Base-by-base conservation (phyloP, 2,888 invertebrate species). In the Metallyticus violacea region DNA sequence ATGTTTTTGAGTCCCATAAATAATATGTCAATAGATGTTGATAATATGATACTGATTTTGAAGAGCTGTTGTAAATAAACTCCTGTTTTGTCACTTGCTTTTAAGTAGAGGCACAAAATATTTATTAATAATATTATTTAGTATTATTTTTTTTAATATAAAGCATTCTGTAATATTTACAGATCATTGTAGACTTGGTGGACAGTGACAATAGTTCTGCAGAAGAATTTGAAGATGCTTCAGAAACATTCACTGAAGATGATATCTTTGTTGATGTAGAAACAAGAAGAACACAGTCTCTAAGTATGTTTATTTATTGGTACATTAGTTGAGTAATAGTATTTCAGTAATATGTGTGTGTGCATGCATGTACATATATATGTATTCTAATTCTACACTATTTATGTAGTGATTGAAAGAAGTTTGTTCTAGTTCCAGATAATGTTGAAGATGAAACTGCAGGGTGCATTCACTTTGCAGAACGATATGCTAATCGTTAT, bases 191-290 rank as follows among this genome's bases (percentile, higher is more conserved):
- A 88, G 94, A 95, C 89, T 93, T 95, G 89, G 94, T 94, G 2
- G 95, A 95, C 90, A 94, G 94, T 89, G 94, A 95, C 88, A 94
- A 95, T 91, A 96, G 96, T 91, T 95, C 96, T 0, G 95, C 95
- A 40, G 97, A 97, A 90, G 98, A 98, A 90, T 96, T 96, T 90
- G 97, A 97, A 91, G 97, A 97, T 91, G 95, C 96, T 1, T 95
- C 95, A 1, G 98, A 97, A 90, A 94, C 94, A 85, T 97, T 97
- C 90, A 96, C 95, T 77, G 97, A 98, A 89, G 98, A 98, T 90
- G 97, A 98, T 90, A 96, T 96, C 93, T 97, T 97, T 91, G 95
- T 96, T 26, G 97, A 97, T 90, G 94, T 96, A 87, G 94, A 95
- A 85, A 94, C 95, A 27, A 95, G 95, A 90, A 94, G 95, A 90